Evolutionary conservation across 2,113 vertebrate species (phyloP).

Genomic region (Uropsilus gracilis): DNA sequence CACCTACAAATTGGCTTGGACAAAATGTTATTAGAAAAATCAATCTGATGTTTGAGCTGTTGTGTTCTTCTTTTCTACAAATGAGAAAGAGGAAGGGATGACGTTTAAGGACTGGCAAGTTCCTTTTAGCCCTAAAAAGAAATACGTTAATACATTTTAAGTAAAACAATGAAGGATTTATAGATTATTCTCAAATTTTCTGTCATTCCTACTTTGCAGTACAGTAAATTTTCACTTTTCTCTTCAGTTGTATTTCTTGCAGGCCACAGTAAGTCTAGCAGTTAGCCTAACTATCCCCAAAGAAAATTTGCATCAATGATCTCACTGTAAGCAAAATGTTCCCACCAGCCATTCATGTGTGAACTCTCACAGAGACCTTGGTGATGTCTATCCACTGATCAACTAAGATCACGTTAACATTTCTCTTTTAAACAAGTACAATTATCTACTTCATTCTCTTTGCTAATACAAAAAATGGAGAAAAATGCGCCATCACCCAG

Average conservation of each 20-base stretch:
- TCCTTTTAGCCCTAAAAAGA: background rate
- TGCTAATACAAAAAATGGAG: constrained; percentile 22
- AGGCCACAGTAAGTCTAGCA: background rate
- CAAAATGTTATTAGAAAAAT: constrained; percentile 9
- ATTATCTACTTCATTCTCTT: background rate
- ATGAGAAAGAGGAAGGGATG: background rate
- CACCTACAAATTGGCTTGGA: background rate
- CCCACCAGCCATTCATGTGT: background rate
- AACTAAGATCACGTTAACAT: background rate
- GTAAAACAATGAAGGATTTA: background rate
- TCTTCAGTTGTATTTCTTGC: background rate
- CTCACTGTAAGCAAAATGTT: background rate
- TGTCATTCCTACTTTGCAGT: background rate
- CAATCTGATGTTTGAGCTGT: background rate
- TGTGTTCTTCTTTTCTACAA: background rate
- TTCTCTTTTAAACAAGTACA: background rate
- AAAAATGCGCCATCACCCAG: background rate
- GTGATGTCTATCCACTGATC: background rate
- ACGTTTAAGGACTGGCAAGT: background rate
- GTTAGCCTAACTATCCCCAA: background rate
- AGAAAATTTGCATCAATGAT: background rate
- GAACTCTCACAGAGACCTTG: background rate
- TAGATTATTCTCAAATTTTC: background rate
- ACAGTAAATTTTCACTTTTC: background rate
- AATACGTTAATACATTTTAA: background rate